Evolutionary conservation across 2,888 invertebrate genomes (phyloP), one percentile per base, ranked within the genome.

Genomic region (Eristalis pertinax): DNA sequence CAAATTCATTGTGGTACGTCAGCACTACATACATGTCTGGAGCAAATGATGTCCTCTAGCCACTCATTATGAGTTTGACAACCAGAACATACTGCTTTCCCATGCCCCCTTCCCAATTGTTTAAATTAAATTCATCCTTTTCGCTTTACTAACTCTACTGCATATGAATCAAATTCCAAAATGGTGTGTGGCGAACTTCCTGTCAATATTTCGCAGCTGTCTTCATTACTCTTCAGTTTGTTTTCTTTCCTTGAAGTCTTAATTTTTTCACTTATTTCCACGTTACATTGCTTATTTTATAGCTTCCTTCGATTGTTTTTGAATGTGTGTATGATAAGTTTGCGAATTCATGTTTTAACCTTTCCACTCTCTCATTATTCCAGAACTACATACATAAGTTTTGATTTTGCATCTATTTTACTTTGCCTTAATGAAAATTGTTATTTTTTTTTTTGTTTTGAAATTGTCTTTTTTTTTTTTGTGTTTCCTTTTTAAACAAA

Each of bases 361-460:
- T 75, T 65, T 67, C 32, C 67, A 70, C 24, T 62, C 77, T 76
- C 58, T 81, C 80, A 78, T 83, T 35, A 56, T 70, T 43, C 60
- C 56, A 72, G n/a, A 60, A 24, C 65, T 72, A 50, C 26, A 60
- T 60, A 29, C 26, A 26, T 60, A 7, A 11, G 26, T 29, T 2
- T 26, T 80, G 41, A 35, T 60, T 32, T 74, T 50, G 50, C 50
- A 50, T 60, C 60, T 60, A 11, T 13, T 60, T 24, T 60, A 26
- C 60, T 26, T 60, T 38, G 13, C 38, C 38, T 38, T 26, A 29
- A 60, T 26, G 5, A 29, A 32, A 26, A 29, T 24, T 24, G 24
- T 22, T 1, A 4, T 1, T 0, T 24, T 58, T 0, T 24, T 58
- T 58, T 11, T 22, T 24, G 7, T 60, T 13, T 24, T 3, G 13